phyloP scores from a whole-genome alignment of 1,140 invertebrate species.

The Acromyrmex echinatior region DNA sequence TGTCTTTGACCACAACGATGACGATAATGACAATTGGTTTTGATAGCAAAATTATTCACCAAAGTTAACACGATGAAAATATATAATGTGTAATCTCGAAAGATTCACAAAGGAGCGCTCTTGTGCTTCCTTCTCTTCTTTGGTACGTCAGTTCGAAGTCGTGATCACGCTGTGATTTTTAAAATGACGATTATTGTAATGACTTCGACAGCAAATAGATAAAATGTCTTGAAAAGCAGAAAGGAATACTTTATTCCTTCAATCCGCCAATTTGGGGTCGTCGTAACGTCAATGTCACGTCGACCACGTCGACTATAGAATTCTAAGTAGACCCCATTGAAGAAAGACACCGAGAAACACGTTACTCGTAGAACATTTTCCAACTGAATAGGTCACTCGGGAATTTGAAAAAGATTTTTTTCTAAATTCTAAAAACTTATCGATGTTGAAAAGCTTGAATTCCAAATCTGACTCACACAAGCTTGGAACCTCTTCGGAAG shows the following conservation, averaged over 20 bases:
- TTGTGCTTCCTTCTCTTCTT: neutral
- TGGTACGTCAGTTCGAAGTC: neutral
- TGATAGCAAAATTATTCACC: neutral
- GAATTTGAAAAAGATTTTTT: too few relatives aligned
- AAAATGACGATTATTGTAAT: neutral
- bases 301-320: neutral
- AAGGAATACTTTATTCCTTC: neutral
- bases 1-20: slow-evolving; percentile 34
- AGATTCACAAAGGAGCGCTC: neutral
- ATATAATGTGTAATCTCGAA: neutral
- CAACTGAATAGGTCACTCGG: neutral
- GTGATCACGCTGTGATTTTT: neutral
- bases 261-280: neutral
- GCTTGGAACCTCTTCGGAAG: neutral
- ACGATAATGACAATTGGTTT: neutral
- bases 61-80: neutral
- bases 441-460: neutral
- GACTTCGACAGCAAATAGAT: neutral
- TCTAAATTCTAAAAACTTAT: neutral
- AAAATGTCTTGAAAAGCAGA: neutral
- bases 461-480: neutral
- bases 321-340: slow-evolving; percentile 5
- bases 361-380: neutral
- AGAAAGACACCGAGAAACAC: neutral
- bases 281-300: neutral